Base-by-base conservation (phyloP, 2,113 vertebrate genomes). In the Prionailurus bengalensis region DNA sequence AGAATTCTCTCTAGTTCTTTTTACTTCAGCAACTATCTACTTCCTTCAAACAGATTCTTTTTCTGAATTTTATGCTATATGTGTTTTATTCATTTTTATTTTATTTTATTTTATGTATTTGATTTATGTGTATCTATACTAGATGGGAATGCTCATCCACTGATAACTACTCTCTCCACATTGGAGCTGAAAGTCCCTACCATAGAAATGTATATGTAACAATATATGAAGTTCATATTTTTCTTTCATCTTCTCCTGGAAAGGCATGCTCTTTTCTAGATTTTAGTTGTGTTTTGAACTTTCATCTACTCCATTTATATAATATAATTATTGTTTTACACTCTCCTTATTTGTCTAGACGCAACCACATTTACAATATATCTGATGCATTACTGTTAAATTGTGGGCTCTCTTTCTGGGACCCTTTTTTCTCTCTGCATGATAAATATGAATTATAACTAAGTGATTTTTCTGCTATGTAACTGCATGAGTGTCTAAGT, bases 1-100 rank as follows among this genome's bases (percentile, higher is more conserved):
- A 61, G 58, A 86, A 87, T 63, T 74, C n/a, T 97, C 48, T 80
- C 11, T 17, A 45, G 61, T 90, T 84, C 27, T 86, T 90, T 94
- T 84, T 53, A 78, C n/a, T 21, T 29, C 39, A 74, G 11, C 15
- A 78, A 19, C 36, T 33, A 3, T 92, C 42, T n/a, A 85, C 29
- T 74, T 74, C 66, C 17, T 80, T 96, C 55, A 87, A 39, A 39
- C 2, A 76, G n/a, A 1, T 17, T 55, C 80, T 65, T 42, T 23
- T 14, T 21, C 53, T 80, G 33, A 74, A 42, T 70, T 89, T 74
- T 83, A 51, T 25, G 16, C 74, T 31, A 29, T 19, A 4, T 70
- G 13, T 68, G 55, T 89, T 91, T 53, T 68, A 68, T 68, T 45
- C 13, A 27, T 36, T 66, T 79, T 51, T 81, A 58, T 25, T 55